Base-by-base conservation (phyloP, 2,888 invertebrate species). In the Erebia palarica region DNA sequence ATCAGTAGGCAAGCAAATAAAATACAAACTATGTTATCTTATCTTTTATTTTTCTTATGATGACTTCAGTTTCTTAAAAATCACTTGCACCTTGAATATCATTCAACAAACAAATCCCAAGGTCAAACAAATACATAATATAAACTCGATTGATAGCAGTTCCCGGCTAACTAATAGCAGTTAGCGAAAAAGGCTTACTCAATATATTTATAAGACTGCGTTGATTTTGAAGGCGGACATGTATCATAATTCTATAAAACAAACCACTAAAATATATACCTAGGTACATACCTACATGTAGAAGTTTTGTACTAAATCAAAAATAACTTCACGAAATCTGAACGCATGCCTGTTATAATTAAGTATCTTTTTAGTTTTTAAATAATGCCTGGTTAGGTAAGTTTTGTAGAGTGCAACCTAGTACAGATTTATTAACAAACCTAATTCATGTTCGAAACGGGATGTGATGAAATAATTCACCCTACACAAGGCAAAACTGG, bases 401-500 rank as follows among this genome's bases (percentile, higher is more conserved):
- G 36, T 36, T 36, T 53, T 53, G n/a, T 49, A 49, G 0, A 18
- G 7, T 10, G 11, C 9, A 55, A 18, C 2, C 14, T 13, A 13
- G 3, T 18, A 21, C 27, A 58, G 1, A 13, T 5, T 27, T 27
- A 14, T 61, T 63, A 18, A 16, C 16, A 14, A 18, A 14, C 47
- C 18, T 18, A 18, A 36, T 68, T 60, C 49, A 16, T 49, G 53
- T 60, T 68, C 18, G 49, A 60, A 59, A 60, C 68, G 18, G 68
- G 60, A 68, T 53, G 60, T 61, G 59, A 51, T 8, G 60, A 68
- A 68, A 68, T 61, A 68, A 51, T 36, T 42, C 18, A 42, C 61
- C 42, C 59, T 42, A 68, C 49, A 67, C 18, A 42, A 61, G 61
- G 47, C 16, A 18, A 61, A 61, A 61, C 60, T 61, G 42, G 44